A percentile compares a stretch with the other conserved stretches of the same genome.
These are phyloP conservation scores for Heterocephalus glaber DNA, from an alignment of 2,113 vertebrate species.

Conservation along the genomic window DNA sequence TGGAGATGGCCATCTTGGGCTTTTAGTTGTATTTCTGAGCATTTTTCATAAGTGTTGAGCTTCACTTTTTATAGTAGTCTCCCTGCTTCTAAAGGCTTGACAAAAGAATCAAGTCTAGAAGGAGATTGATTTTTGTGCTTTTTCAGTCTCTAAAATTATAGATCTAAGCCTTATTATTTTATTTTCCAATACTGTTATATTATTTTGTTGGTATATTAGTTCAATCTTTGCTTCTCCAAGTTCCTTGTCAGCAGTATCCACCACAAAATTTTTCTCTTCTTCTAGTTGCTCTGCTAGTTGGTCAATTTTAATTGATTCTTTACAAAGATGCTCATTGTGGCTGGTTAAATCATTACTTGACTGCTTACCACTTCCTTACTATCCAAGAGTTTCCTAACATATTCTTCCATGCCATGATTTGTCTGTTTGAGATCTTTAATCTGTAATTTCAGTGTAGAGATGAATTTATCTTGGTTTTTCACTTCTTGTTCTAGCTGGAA, in stretches of 20 bases:
- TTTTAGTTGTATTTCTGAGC: constrained; percentile 82
- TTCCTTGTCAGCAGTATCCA: too few species aligned
- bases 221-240: too few species aligned
- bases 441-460: constrained; percentile 80
- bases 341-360: too few species aligned
- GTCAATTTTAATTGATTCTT: too few species aligned
- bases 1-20: constrained; percentile 75
- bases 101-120: constrained; percentile 81
- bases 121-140: constrained; percentile 77
- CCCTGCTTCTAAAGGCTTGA: constrained; percentile 82
- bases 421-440: too few species aligned
- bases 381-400: too few species aligned
- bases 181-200: constrained; percentile 82
- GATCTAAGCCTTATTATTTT: constrained; percentile 80
- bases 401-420: too few species aligned
- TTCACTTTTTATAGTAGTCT: constrained; percentile 83
- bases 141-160: constrained; percentile 80
- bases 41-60: constrained; percentile 83
- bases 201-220: constrained; percentile 82
- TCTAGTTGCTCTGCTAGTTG: too few species aligned
- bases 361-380: too few species aligned
- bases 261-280: too few species aligned
- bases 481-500: constrained; percentile 79
- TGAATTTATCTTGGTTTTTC: constrained; percentile 80
- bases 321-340: too few species aligned